Evolutionary conservation across 2,888 invertebrate species (phyloP).

Genomic region (Drosophila peninsularis): DNA sequence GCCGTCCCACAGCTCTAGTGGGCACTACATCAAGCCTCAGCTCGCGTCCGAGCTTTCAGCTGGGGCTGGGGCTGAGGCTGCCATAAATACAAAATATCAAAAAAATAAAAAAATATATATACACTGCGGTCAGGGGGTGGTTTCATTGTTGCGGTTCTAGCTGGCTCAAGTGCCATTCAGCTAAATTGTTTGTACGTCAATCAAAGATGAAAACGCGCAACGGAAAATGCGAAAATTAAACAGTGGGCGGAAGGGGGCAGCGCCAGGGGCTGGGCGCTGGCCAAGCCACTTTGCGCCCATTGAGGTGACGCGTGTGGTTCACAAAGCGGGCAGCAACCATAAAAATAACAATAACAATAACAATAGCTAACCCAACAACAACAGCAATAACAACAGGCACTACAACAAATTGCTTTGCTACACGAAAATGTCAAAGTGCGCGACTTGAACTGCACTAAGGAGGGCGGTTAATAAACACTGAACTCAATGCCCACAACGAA

Average conservation of each 20-base stretch:
- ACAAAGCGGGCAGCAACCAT: slow-evolving; percentile 51
- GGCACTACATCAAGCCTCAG: slow-evolving; percentile 60
- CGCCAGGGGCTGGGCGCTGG: slow-evolving; percentile 19
- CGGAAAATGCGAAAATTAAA: slow-evolving; percentile 82
- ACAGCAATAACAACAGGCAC: slow-evolving; percentile 48
- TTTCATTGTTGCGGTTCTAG: slow-evolving; percentile 62
- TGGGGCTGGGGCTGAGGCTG: slow-evolving; percentile 7
- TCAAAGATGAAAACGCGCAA: slow-evolving; percentile 78
- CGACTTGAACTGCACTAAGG: slow-evolving; percentile 29
- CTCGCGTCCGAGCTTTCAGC: slow-evolving; percentile 6
- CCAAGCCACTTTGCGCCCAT: slow-evolving; percentile 68
- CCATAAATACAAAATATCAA: slow-evolving; percentile 79
- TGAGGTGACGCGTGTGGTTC: slow-evolving; percentile 73
- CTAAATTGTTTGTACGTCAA: slow-evolving; percentile 81
- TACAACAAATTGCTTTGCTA: slow-evolving; percentile 73
- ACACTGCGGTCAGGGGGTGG: slow-evolving; percentile 53
- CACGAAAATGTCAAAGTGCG: slow-evolving; percentile 70
- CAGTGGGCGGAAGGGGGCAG: slow-evolving; percentile 40
- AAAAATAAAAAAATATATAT: slow-evolving; percentile 45
- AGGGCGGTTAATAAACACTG: slow-evolving; percentile 68
- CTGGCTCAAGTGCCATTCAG: slow-evolving; percentile 74
- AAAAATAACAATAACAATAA: slow-evolving; percentile 27
- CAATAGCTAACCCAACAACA: slow-evolving; percentile 57
- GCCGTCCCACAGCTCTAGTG: slow-evolving; percentile 52
- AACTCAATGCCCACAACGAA: slow-evolving; percentile 38